Evolutionary conservation across 2,797 vertebrate species (phyloP).

Genomic region (Sparidentex hasta): DNA sequence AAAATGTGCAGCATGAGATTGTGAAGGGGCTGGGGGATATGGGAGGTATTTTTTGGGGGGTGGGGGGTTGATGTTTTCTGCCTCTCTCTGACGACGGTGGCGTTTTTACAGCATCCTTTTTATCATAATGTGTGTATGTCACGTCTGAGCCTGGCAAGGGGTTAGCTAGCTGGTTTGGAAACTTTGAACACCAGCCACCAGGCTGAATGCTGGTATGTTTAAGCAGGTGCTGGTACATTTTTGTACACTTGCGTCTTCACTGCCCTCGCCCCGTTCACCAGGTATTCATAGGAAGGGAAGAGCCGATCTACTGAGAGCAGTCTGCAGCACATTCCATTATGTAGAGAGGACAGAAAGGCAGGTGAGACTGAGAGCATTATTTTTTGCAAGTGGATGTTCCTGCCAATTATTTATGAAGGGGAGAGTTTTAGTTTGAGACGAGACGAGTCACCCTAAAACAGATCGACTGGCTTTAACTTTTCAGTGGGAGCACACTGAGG

Average conservation of each 20-base stretch:
- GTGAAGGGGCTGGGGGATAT: slow-evolving; percentile 47
- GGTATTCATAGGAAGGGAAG: slow-evolving; percentile 45
- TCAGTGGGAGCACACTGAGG: slow-evolving; percentile 9
- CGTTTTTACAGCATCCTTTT: slow-evolving; percentile 61
- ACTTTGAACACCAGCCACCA: slow-evolving; percentile 49
- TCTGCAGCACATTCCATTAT: slow-evolving; percentile 79
- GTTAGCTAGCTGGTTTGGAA: slow-evolving; percentile 32
- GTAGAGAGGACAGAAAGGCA: slow-evolving; percentile 41
- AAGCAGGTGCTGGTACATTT: slow-evolving; percentile 56
- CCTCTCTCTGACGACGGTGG: slow-evolving; percentile 86
- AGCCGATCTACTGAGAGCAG: slow-evolving; percentile 52
- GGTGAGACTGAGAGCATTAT: slow-evolving; percentile 45
- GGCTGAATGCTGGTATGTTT: slow-evolving; percentile 47
- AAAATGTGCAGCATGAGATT: slow-evolving; percentile 81
- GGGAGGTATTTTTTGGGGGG: slow-evolving; percentile 28
- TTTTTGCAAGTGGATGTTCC: slow-evolving; percentile 43
- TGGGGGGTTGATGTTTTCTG: slow-evolving; percentile 65
- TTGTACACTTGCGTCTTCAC: slow-evolving; percentile 55
- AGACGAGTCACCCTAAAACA: slow-evolving; percentile 28
- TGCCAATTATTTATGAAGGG: slow-evolving; percentile 41
- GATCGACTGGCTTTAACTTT: slow-evolving; percentile 40
- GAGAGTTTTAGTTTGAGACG: slow-evolving; percentile 26
- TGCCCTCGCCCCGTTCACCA: slow-evolving; percentile 55
- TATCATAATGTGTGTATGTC: slow-evolving; percentile 60
- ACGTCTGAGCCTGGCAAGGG: slow-evolving; percentile 23